Evolutionary conservation across 2,113 vertebrate genomes (phyloP), one percentile per base, ranked within the genome.

Genomic region (Peromyscus polionotus): DNA sequence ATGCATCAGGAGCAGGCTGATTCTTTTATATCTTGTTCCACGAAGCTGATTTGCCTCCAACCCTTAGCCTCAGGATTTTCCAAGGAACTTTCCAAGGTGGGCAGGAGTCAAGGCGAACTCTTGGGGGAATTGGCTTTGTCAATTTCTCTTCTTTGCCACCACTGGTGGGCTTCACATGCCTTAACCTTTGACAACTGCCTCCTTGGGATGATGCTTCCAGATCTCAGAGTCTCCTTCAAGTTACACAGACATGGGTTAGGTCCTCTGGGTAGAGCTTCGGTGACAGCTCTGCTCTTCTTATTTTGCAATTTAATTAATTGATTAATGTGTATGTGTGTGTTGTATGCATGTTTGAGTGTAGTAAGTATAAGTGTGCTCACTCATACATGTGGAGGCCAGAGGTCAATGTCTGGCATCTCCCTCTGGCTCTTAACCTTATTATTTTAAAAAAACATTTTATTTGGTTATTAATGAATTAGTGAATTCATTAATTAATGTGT

Each of bases 11-110:
- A 63, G 93, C 26, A 51, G 75, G 61, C 4, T 85, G 88, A 92
- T 92, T 88, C 42, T 63, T 88, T 81, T 54, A 36, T 61, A 88
- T 73, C 95, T 96, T 94, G 90, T 94, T 98, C 80, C 93, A 51
- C 0, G 28, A 91, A 54, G 94, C 89, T 79, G 31, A 68, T 76
- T 95, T 93, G 54, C 86, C 81, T 93, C 17, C 20, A 9, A 88
- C 91, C 77, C 65, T 75, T 8, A 63, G 68, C 63, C 73, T 61
- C 16, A 19, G 91, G 96, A 75, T 92, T 97, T 97, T 94, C 94
- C 92, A 67, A 81, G 80, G 88, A 88, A 72, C 80, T 88, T 97
- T 84, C 88, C 94, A 84, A 92, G 92, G 54, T 95, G 85, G 92
- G 80, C 92, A 95, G 92, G 84, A 86, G 11, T 17, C 36, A 36